Conservation (phyloP, 2,113 vertebrate species). For the Callipepla squamata region DNA sequence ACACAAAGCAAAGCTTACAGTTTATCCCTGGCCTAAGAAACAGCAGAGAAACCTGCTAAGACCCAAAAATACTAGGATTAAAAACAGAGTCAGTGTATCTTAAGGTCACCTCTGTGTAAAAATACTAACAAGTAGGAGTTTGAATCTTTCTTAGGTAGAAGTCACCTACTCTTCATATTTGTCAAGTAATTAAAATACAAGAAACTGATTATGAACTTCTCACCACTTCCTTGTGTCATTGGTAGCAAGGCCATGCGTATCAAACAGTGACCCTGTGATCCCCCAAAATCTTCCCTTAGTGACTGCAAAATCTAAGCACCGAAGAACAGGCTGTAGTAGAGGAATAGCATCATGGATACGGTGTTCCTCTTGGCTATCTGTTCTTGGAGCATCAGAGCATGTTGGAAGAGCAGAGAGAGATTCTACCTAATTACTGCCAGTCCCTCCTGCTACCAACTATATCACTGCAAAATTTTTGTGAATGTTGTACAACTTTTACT, state of each 20-base stretch:
- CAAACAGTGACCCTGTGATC: background rate
- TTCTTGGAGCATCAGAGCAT: background rate
- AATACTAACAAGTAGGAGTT: background rate
- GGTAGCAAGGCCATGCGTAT: background rate
- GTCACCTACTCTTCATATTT: background rate
- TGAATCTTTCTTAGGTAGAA: background rate
- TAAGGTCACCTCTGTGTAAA: background rate
- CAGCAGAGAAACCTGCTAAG: background rate
- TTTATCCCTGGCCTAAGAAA: background rate
- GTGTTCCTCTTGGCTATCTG: background rate
- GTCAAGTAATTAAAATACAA: background rate
- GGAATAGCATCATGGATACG: no score
- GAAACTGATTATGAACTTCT: background rate
- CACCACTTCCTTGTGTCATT: background rate
- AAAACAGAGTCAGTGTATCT: background rate
- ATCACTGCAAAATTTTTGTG: background rate
- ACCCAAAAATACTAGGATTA: background rate
- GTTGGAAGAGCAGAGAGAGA: no score
- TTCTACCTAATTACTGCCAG: background rate
- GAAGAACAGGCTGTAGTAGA: accelerated
- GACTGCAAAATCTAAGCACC: background rate
- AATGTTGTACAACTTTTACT: background rate
- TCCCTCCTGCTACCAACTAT: background rate
- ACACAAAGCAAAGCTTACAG: background rate
- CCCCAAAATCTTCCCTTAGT: background rate